Evolutionary conservation across 2,888 invertebrate species (phyloP), one percentile per base, ranked within the genome.

Genomic region (Amblyjoppa proteus): DNA sequence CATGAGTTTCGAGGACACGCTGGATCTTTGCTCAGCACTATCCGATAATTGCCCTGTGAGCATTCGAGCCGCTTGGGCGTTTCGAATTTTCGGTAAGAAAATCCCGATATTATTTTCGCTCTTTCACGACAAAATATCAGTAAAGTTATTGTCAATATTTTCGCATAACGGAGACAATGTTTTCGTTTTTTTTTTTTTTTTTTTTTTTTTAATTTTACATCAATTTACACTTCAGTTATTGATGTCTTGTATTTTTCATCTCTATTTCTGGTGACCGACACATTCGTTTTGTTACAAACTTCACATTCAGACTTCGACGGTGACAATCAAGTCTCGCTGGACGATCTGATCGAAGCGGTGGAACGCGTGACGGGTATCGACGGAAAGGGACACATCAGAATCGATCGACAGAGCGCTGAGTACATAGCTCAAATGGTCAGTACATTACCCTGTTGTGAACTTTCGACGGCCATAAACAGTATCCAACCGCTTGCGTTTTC

Each of bases 21-120:
- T 98, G 64, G 97, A 98, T 92, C 94, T 97, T 90, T 97, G 96
- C 91, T 97, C 97, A 0, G 97, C 96, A 1, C 96, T 97, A 95
- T 97, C 97, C 61, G 95, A 96, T 25, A 96, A 96, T 87, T 97
- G 97, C 84, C 97, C 97, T 0, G 92, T 95, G 0, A 95, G 95
- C 84, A 96, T 97, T 3, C 97, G 97, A 93, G 96, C 97, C 2
- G 95, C 95, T 3, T 97, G 97, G 96, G 97, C 97, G 13, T 97
- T 97, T 92, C 95, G 95, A 92, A 95, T 97, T 88, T 97, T 96
- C 92, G 97, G 97, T 97, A 94, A 76, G 56, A 34, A 56, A 28
- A 20, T 28, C 28, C 2, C 16, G 1, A 71, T 68, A 38, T 25
- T 56, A 51, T 77, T 28, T 58, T 4, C 58, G 13, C 58, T 58